Evolutionary conservation across 2,888 invertebrate species (phyloP).

Genomic region (Epistrophella euchroma): DNA sequence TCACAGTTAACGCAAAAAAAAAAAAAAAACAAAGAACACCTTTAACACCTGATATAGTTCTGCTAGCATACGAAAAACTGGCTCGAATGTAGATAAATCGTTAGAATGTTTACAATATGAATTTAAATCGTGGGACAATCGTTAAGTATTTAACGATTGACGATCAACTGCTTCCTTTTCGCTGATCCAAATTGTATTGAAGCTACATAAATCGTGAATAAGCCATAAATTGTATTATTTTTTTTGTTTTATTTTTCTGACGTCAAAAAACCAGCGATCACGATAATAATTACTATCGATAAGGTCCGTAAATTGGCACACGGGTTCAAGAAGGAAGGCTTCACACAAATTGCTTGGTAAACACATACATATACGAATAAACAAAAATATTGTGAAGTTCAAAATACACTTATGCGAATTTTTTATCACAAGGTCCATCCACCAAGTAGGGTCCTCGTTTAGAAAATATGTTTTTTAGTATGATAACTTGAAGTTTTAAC

Average conservation of each 20-base stretch:
- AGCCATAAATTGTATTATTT: not conserved
- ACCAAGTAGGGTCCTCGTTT: not conserved
- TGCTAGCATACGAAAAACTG: not conserved
- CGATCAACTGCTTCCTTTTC: constrained; percentile 17
- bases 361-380: not conserved
- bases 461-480: not conserved
- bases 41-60: not conserved
- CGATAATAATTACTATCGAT: constrained; percentile 30
- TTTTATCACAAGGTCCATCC: not conserved
- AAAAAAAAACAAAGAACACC: not conserved
- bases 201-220: constrained; percentile 12
- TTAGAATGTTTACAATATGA: not conserved
- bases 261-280: constrained; percentile 5
- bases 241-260: not conserved
- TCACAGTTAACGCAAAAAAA: not conserved
- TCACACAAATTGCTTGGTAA: constrained; percentile 8
- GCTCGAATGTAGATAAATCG: not conserved
- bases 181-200: constrained; percentile 7
- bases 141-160: constrained; percentile 17
- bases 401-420: constrained; percentile 2
- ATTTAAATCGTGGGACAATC: not conserved
- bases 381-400: not conserved
- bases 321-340: constrained; percentile 31
- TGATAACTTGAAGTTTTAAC: not conserved
- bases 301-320: constrained; percentile 26